phyloP scores from a whole-genome alignment of 2,113 vertebrate species.

The Holacanthus passer region DNA sequence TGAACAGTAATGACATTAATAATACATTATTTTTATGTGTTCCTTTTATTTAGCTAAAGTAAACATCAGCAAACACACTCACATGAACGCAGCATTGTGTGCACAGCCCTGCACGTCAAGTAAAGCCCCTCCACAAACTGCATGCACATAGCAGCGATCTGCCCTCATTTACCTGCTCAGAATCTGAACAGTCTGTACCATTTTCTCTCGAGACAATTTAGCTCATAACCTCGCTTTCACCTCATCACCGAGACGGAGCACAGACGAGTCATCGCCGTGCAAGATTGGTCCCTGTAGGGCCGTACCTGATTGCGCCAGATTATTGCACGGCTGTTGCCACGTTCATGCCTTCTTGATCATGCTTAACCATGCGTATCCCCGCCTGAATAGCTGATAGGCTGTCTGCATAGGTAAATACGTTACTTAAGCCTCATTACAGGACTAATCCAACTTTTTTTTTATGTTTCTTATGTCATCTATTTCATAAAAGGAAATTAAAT shows the following conservation, averaged over 20 bases:
- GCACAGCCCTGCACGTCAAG: neutral
- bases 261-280: neutral
- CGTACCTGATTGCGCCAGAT: neutral
- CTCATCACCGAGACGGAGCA: neutral
- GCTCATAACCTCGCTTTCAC: neutral
- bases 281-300: neutral
- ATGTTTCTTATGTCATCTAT: neutral
- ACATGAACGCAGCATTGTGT: neutral
- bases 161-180: neutral
- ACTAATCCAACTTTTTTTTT: neutral
- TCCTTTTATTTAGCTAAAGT: neutral
- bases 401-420: constrained; percentile 11
- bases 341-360: constrained; percentile 14
- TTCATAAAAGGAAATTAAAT: neutral
- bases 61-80: neutral
- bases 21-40: neutral
- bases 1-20: neutral
- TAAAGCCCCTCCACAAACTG: neutral
- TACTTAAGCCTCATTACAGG: constrained; percentile 13
- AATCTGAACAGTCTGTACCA: neutral
- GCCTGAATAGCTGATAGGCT: constrained; percentile 11
- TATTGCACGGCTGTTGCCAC: neutral
- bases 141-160: neutral
- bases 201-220: neutral
- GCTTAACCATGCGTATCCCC: neutral